Evolutionary conservation across 2,113 vertebrate genomes (phyloP).

Genomic region (Anguilla japonica): DNA sequence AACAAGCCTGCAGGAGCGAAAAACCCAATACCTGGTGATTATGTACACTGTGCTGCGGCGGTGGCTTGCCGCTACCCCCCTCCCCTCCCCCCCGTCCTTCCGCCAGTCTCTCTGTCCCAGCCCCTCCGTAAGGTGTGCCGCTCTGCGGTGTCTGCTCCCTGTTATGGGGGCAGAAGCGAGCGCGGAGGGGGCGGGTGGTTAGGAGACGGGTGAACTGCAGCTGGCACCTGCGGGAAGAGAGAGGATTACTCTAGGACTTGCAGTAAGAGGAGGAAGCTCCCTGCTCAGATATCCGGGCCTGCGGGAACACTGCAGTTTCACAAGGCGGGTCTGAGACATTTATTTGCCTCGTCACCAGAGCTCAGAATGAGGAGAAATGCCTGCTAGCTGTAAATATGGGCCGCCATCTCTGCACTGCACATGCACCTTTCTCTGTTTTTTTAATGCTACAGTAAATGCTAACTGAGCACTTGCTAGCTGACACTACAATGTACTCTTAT

Average conservation of each 20-base stretch:
- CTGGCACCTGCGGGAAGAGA: constrained; percentile 7
- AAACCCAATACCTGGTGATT: constrained; percentile 89
- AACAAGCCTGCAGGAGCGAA: constrained; percentile 86
- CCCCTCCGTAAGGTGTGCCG: constrained; percentile 54
- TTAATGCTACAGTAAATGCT: neutral
- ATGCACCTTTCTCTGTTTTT: neutral
- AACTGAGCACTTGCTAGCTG: neutral
- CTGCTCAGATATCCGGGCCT: neutral
- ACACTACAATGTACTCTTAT: neutral
- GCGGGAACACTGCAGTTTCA: neutral
- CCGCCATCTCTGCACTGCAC: neutral
- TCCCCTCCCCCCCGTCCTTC: constrained; percentile 64
- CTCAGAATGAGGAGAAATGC: neutral
- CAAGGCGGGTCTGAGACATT: neutral
- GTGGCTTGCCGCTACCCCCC: constrained; percentile 64
- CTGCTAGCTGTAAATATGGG: neutral
- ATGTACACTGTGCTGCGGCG: constrained; percentile 69
- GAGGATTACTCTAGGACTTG: neutral
- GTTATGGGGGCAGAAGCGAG: constrained; percentile 50
- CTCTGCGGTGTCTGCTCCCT: constrained; percentile 43
- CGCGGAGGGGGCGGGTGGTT: constrained; percentile 37
- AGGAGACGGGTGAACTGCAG: constrained; percentile 56
- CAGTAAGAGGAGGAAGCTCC: constrained; percentile 19
- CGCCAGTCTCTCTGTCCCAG: constrained; percentile 39
- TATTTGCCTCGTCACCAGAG: neutral